A percentile compares a stretch with the other conserved stretches of the same genome.
Conservation (phyloP, 2,113 vertebrate genomes). For the Zosterops japonicus region DNA sequence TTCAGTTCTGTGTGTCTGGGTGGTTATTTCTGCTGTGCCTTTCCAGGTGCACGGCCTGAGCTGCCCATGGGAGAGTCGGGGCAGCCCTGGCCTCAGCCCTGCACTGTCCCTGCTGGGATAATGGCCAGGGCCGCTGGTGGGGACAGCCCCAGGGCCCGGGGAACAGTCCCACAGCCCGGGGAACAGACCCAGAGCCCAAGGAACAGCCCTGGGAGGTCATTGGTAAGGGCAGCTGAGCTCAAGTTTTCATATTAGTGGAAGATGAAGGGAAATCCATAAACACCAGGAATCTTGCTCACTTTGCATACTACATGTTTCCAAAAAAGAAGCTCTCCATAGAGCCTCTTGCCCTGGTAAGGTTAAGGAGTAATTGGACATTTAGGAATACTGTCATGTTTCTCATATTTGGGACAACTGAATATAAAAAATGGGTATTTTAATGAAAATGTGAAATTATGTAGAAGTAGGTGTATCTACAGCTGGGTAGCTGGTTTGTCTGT, state of each 20-base stretch:
- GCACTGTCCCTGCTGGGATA: rapidly evolving
- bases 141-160: too few species aligned
- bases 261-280: neutral
- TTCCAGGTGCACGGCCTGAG: neutral
- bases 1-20: neutral
- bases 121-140: neutral
- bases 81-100: neutral
- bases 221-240: neutral
- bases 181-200: too few species aligned
- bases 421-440: neutral
- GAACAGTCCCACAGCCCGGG: neutral
- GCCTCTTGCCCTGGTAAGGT: neutral
- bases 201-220: neutral
- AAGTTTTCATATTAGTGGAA: neutral
- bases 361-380: neutral
- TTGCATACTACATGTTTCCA: neutral
- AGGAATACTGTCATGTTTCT: neutral
- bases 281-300: neutral
- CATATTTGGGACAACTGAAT: neutral
- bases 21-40: neutral
- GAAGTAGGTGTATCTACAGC: neutral
- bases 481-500: neutral
- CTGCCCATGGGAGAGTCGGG: rapidly evolving
- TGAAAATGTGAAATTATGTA: neutral
- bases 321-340: neutral